A percentile compares a stretch with the other conserved stretches of the same genome.
Conservation (phyloP, 2,888 invertebrate genomes). For the Euplexia lucipara region DNA sequence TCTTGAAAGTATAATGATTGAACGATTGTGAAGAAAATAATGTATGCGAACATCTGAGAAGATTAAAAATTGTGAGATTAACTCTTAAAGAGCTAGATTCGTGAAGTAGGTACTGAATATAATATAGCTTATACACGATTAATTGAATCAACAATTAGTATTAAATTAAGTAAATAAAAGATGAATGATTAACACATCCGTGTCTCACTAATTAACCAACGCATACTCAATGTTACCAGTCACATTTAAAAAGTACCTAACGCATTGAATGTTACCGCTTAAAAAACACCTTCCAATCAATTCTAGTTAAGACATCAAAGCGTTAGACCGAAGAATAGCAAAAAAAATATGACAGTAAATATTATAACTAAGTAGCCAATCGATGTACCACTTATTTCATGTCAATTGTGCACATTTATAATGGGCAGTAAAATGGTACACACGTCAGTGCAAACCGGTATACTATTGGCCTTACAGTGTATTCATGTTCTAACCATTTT, state of each 20-base stretch:
- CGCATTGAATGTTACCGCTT: conserved; percentile 51
- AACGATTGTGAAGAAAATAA: too few relatives aligned
- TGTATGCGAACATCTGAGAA: too few relatives aligned
- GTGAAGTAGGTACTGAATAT: too few relatives aligned
- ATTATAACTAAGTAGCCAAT: conserved; percentile 65
- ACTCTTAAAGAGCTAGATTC: too few relatives aligned
- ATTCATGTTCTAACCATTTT: conserved; percentile 56
- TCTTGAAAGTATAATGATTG: too few relatives aligned
- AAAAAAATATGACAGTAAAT: conserved; percentile 54
- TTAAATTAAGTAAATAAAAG: not conserved
- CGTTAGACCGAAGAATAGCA: conserved; percentile 60
- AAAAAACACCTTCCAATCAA: conserved; percentile 53
- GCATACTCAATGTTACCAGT: conserved; percentile 37
- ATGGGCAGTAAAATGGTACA: conserved; percentile 50
- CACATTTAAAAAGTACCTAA: conserved; percentile 51
- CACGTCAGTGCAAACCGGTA: conserved; percentile 59
- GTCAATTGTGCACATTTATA: conserved; percentile 61
- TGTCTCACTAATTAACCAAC: conserved; percentile 53
- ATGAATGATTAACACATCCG: not conserved
- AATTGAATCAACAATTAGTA: conserved; percentile 6
- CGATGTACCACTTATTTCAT: conserved; percentile 62
- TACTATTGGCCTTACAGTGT: conserved; percentile 36
- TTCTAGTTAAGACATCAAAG: conserved; percentile 70
- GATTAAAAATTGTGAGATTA: too few relatives aligned
- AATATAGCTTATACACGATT: too few relatives aligned